phyloP scores from a whole-genome alignment of 2,888 invertebrate genomes.

The Bombylius discolor region DNA sequence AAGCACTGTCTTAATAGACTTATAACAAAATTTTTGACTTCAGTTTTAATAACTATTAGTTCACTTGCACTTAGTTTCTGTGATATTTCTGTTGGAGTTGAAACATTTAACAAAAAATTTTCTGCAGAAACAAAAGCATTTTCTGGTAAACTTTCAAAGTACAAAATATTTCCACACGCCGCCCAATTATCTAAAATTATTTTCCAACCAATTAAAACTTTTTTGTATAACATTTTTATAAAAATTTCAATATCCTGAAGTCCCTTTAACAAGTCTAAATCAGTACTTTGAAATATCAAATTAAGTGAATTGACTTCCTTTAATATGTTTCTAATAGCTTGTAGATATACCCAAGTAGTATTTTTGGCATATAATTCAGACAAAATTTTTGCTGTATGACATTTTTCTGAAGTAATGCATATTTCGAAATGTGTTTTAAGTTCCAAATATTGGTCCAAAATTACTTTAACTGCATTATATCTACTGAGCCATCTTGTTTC shows the following conservation, averaged over 20 bases:
- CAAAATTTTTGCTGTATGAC: not conserved
- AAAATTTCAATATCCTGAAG: no score
- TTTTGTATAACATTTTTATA: no score
- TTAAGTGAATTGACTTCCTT: not conserved
- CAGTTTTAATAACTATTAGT: not conserved
- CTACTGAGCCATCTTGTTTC: not conserved
- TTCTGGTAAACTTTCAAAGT: no score
- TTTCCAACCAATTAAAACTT: no score
- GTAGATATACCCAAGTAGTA: not conserved
- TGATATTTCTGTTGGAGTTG: no score
- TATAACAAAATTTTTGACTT: no score
- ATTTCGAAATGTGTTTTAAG: not conserved
- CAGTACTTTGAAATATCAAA: not conserved
- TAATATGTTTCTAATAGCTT: not conserved
- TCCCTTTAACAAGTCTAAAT: not conserved
- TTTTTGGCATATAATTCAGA: not conserved
- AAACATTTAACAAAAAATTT: no score
- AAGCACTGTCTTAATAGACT: not conserved
- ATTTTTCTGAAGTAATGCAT: constrained; percentile 8
- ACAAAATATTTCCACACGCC: no score
- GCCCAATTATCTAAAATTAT: no score
- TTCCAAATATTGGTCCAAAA: not conserved
- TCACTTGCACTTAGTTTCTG: no score
- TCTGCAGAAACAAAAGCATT: no score
- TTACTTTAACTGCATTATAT: not conserved